Conservation (phyloP, 2,113 vertebrate genomes). For the Heterotis niloticus region DNA sequence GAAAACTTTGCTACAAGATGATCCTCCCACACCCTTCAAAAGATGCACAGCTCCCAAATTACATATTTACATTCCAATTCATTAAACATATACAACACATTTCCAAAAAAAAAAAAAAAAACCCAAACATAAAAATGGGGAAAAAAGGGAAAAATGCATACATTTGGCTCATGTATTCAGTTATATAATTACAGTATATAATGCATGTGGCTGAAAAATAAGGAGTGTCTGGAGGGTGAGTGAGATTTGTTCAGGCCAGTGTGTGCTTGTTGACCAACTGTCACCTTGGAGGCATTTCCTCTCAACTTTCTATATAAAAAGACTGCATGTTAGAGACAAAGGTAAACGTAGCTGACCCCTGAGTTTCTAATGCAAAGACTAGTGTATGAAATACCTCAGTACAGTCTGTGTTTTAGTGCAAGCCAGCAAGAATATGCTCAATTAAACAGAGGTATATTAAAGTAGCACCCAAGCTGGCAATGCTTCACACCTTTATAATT, state of each 20-base stretch:
- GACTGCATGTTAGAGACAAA: constrained; percentile 64
- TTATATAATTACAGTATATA: constrained; percentile 47
- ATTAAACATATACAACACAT: constrained; percentile 43
- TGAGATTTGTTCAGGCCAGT: constrained; percentile 51
- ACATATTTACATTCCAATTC: constrained; percentile 58
- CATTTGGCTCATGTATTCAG: constrained; percentile 63
- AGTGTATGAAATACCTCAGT: constrained; percentile 75
- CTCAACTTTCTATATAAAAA: constrained; percentile 40
- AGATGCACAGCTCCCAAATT: constrained; percentile 22
- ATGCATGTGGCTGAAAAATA: constrained; percentile 57
- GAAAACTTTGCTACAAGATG: constrained; percentile 53
- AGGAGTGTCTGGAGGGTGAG: constrained; percentile 61
- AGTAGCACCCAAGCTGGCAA: constrained; percentile 72
- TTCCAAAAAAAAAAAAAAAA: constrained; percentile 27
- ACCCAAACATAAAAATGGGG: constrained; percentile 4
- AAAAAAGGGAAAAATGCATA: constrained; percentile 42
- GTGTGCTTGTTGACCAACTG: constrained; percentile 57
- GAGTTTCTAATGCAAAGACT: constrained; percentile 72
- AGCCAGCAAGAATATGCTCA: constrained; percentile 69
- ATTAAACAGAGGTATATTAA: constrained; percentile 72
- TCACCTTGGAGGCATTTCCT: constrained; percentile 48
- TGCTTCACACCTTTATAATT: constrained; percentile 53
- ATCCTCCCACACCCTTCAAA: constrained; percentile 46
- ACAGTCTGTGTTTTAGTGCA: constrained; percentile 75
- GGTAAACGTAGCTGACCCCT: constrained; percentile 76